phyloP scores from a whole-genome alignment of 2,888 invertebrate genomes.

The Stomorhina lunata region DNA sequence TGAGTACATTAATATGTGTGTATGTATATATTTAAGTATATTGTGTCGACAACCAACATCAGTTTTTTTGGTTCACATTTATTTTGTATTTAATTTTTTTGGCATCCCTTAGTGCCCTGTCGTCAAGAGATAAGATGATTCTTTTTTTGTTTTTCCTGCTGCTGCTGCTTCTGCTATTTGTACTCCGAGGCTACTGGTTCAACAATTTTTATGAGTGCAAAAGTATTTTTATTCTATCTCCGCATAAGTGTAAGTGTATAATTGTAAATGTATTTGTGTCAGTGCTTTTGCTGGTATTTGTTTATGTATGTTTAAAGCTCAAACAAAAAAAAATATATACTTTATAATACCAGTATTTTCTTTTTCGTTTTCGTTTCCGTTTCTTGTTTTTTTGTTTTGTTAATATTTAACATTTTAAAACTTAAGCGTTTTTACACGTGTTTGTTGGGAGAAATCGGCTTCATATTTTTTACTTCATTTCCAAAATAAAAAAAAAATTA shows the following conservation, averaged over 20 bases:
- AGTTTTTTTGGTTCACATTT: constrained; percentile 1
- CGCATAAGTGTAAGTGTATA: no score
- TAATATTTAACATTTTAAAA: no score
- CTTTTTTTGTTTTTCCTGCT: not conserved
- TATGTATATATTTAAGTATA: not conserved
- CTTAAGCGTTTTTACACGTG: no score
- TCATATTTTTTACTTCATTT: no score
- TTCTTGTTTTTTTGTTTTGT: no score
- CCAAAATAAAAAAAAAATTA: no score
- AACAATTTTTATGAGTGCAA: constrained; percentile 35
- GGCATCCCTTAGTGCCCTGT: constrained; percentile 53
- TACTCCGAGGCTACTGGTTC: constrained; percentile 6
- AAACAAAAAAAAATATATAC: not conserved
- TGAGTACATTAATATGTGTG: not conserved
- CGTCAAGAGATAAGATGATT: constrained; percentile 56
- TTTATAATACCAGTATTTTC: constrained; percentile 14
- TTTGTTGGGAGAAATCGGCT: no score
- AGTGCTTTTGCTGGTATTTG: not conserved
- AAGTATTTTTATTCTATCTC: constrained; percentile 11
- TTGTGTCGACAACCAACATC: not conserved
- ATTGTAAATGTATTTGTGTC: constrained; percentile 6
- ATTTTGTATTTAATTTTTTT: constrained; percentile 14
- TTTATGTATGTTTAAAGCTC: constrained; percentile 9
- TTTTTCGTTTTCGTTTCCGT: no score
- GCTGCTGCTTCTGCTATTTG: not conserved